Evolutionary conservation across 1,140 invertebrate genomes (phyloP).

Genomic region (Hycleus phaleratus): DNA sequence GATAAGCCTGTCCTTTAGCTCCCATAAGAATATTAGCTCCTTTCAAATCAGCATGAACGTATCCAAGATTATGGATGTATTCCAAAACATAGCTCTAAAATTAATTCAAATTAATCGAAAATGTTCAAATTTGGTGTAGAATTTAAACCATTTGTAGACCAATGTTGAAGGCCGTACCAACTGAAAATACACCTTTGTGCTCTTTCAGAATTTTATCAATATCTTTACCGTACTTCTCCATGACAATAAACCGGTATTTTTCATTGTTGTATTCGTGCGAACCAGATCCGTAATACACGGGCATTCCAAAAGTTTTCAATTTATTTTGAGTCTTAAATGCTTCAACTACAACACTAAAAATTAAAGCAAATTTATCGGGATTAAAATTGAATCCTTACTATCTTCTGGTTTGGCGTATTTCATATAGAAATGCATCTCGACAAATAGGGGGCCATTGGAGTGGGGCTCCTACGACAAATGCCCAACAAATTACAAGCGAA

Average conservation of each 20-base stretch:
- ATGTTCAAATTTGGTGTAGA: constrained; percentile 48
- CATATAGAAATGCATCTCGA: constrained; percentile 93
- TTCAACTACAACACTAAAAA: constrained; percentile 54
- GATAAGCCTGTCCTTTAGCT: constrained; percentile 63
- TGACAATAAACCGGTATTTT: constrained; percentile 86
- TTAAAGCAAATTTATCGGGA: too few relatives aligned
- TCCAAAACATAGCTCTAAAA: constrained; percentile 71
- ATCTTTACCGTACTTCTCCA: constrained; percentile 86
- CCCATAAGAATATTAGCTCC: constrained; percentile 77
- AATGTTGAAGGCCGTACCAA: constrained; percentile 68
- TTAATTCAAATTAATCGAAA: constrained; percentile 4
- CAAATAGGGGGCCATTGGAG: constrained; percentile 88
- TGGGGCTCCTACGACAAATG: constrained; percentile 69
- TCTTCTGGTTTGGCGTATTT: constrained; percentile 73
- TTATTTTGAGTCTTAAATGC: constrained; percentile 66
- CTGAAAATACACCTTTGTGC: constrained; percentile 61
- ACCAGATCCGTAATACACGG: constrained; percentile 74
- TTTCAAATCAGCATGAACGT: constrained; percentile 90
- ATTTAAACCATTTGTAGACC: constrained; percentile 62
- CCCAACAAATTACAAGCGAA: constrained; percentile 1
- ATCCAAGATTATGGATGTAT: constrained; percentile 78
- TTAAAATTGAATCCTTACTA: constrained; percentile 43
- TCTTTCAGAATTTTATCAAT: constrained; percentile 73
- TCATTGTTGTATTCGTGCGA: constrained; percentile 64
- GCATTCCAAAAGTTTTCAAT: constrained; percentile 75